Percentiles rank a stretch among this genome's conserved stretches.
Evolutionary conservation across 2,113 vertebrate genomes (phyloP).

Genomic region (Lepus timidus): DNA sequence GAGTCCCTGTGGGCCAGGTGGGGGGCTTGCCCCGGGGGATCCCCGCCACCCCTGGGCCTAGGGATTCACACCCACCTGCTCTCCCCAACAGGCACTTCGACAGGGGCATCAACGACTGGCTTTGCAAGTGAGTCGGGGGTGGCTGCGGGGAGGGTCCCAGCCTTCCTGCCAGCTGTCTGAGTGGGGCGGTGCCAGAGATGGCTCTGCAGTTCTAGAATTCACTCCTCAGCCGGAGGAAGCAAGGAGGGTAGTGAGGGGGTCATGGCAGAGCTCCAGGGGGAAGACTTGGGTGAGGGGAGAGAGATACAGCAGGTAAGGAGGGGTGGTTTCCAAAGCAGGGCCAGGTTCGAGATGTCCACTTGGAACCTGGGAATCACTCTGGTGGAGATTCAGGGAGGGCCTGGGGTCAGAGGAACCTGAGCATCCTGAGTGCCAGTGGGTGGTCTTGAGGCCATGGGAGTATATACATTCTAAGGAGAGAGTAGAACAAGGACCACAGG

Average conservation of each 20-base stretch:
- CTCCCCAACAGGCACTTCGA: constrained; percentile 93
- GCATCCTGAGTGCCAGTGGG: no score
- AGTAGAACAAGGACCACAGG: no score
- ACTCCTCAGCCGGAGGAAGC: neutral
- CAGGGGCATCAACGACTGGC: constrained; percentile 97
- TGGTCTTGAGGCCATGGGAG: neutral
- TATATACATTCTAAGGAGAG: neutral
- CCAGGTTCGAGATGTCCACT: neutral
- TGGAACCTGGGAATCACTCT: no score
- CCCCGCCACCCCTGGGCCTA: neutral
- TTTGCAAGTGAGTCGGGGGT: constrained; percentile 94
- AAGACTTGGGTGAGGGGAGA: neutral
- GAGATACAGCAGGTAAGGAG: neutral
- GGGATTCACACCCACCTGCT: neutral
- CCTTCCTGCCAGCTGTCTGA: neutral
- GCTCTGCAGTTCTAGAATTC: neutral
- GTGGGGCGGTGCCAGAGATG: neutral
- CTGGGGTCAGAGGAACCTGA: neutral
- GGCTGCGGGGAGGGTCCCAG: neutral
- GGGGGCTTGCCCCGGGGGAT: fast-evolving
- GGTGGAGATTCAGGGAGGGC: neutral
- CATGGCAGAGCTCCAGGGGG: neutral
- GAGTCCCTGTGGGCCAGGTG: constrained; percentile 76
- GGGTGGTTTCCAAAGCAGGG: neutral
- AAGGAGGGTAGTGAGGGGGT: no score